These are phyloP conservation scores for Ptilonorhynchus violaceus DNA, from an alignment of 2,113 vertebrate species.

Conservation along the genomic window DNA sequence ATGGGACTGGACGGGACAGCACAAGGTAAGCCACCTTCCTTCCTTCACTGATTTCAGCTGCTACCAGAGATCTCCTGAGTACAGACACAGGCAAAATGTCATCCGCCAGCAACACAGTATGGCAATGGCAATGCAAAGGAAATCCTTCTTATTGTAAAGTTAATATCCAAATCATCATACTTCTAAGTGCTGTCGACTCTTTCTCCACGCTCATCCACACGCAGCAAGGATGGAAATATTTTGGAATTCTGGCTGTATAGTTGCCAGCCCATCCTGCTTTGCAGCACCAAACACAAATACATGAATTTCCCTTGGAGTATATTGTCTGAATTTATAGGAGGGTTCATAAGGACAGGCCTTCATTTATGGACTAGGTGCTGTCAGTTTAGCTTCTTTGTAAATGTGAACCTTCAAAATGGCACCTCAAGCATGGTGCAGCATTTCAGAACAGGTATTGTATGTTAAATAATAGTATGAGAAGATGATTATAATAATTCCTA, in stretches of 20 bases:
- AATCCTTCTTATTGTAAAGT: neutral
- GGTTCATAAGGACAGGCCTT: neutral
- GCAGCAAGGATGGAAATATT: neutral
- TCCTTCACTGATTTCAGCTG: neutral
- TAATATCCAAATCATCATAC: neutral
- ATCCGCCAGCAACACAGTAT: neutral
- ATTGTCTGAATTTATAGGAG: neutral
- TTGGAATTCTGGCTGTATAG: neutral
- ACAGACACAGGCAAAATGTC: fast-evolving
- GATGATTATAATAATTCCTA: neutral
- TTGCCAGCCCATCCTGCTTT: neutral
- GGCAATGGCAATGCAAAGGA: neutral
- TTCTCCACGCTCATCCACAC: neutral
- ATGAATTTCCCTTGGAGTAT: neutral
- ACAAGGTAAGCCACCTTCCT: slow-evolving; percentile 77
- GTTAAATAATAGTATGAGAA: neutral
- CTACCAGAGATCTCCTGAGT: neutral
- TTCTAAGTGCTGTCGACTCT: neutral
- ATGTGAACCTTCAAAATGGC: neutral
- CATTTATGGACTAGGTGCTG: neutral
- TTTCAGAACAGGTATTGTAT: neutral
- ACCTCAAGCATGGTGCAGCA: neutral
- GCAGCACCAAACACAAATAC: neutral
- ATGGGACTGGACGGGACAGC: slow-evolving; percentile 84
- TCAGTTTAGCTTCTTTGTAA: slow-evolving; percentile 29